Evolutionary conservation across 2,113 vertebrate species (phyloP), one percentile per base, ranked within the genome.

Genomic region (Podarcis raffonei): DNA sequence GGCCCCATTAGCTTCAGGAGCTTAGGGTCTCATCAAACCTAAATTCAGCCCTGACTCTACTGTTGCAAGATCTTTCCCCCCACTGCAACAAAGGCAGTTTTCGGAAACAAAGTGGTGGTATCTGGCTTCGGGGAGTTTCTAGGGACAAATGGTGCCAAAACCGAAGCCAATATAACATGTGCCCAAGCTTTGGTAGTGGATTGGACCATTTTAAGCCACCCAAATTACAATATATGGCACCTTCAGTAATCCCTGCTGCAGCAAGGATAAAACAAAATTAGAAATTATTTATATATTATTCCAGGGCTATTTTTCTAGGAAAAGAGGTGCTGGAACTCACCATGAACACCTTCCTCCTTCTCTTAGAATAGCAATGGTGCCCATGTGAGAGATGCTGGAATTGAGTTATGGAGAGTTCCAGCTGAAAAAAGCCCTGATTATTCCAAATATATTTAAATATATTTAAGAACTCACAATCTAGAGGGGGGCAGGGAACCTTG

Each of bases 401-500:
- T 48, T 68, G 65, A 68, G 65, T 68, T 68, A 22, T 68, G 16
- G 65, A 68, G 18, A 68, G 22, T 22, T 68, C 5, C 16, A 68
- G 23, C 48, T 48, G 48, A 48, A 48, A 48, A 48, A 48, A 48
- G 48, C 48, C 48, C 48, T 48, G 48, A 48, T 48, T 48, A 48
- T 48, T 48, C 48, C 48, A 68, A 68, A 68, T 68, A 68, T 68
- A 68, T 68, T 68, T 68, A 68, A 68, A 68, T 22, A 68, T 68
- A 69, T 75, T 8, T 6, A 32, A 42, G 1, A 5, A 65, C 81
- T 0, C 81, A 72, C 59, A 65, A 79, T 92, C 57, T 81, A 90
- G 85, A 87, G 84, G 88, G 81, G 86, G 82, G 78, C n/a, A 81
- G 88, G 82, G 72, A 92, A 93, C 77, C 66, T 62, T 88, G 66